Percentiles rank a stretch among this genome's conserved stretches.
phyloP scores from a whole-genome alignment of 2,888 invertebrate species.

The Brenthis ino region DNA sequence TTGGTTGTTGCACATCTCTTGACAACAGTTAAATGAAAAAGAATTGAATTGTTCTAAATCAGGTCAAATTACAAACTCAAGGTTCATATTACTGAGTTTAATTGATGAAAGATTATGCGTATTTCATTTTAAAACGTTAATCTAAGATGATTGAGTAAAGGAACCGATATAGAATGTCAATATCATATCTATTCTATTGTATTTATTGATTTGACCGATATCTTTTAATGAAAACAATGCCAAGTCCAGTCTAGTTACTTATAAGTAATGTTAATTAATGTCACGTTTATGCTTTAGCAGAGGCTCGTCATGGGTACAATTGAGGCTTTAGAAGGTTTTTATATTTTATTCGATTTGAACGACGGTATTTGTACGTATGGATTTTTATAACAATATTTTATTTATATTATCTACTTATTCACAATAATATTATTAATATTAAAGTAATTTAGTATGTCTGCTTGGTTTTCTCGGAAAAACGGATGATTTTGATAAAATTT shows the following conservation, averaged over 20 bases:
- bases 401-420: no score
- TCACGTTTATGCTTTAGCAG: not conserved
- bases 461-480: no score
- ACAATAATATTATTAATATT: no score
- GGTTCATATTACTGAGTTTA: constrained; percentile 35
- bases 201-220: constrained; percentile 44
- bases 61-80: constrained; percentile 34
- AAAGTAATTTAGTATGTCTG: no score
- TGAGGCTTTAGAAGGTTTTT: no score
- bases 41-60: constrained; percentile 24
- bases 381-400: no score
- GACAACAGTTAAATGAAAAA: not conserved
- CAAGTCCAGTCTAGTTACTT: constrained; percentile 17
- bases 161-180: constrained; percentile 41
- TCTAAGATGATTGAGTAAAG: constrained; percentile 43
- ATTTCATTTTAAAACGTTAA: constrained; percentile 34
- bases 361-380: no score
- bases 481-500: no score
- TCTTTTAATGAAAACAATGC: constrained; percentile 35
- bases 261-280: constrained; percentile 8
- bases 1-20: not conserved
- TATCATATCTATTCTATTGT: constrained; percentile 35
- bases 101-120: constrained; percentile 27
- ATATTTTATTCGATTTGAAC: no score
- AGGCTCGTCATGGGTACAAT: not conserved